Base-by-base conservation (phyloP, 2,113 vertebrate species). In the Sorex araneus region DNA sequence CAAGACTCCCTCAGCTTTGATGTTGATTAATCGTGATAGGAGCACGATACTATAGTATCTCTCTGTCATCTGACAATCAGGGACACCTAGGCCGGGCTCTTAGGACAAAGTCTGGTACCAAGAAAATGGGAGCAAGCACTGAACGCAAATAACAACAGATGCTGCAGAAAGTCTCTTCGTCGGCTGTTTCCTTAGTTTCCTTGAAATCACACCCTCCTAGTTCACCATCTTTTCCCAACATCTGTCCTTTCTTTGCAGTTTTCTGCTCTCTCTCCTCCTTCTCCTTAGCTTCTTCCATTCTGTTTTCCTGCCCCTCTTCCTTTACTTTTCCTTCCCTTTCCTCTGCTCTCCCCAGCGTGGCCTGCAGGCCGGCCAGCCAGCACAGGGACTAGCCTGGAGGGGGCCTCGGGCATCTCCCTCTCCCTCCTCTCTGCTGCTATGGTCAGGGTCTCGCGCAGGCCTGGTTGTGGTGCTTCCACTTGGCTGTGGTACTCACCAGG, bases 341-440 rank as follows among this genome's bases (percentile, higher is more conserved):
- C 64, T 43, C 27, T 43, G 8, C 18, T 47, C 54, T 4, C 8
- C 10, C 0, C 1, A 34, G 21, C n/a, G 60, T 25, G 40, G 34
- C 57, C 84, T 18, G 43, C 27, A 30, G 71, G 74, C n/a, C 28
- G 57, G 43, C 0, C 0, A 34, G 16, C 2, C 0, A 34, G 16
- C 2, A 64, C n/a, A 28, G 47, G 6, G 34, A 25, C 2, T 6
- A 47, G 45, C 81, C 64, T 36, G 70, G 19, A 6, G 43, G 67
- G 32, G 18, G 47, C 66, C 21, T 0, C 2, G 0, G 4, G 47
- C 5, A 1, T 5, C 21, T 63, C 70, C 16, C 57, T 19, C 18
- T 3, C 57, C 5, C 57, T 60, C 21, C 57, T 60, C 19, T 60
- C 57, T 60, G 57, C 23, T 60, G 57, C 21, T 19, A 60, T 23